A percentile compares a stretch with the other conserved stretches of the same genome.
These are phyloP conservation scores for Equus przewalskii DNA, from an alignment of 2,113 vertebrate genomes.

Conservation along the genomic window DNA sequence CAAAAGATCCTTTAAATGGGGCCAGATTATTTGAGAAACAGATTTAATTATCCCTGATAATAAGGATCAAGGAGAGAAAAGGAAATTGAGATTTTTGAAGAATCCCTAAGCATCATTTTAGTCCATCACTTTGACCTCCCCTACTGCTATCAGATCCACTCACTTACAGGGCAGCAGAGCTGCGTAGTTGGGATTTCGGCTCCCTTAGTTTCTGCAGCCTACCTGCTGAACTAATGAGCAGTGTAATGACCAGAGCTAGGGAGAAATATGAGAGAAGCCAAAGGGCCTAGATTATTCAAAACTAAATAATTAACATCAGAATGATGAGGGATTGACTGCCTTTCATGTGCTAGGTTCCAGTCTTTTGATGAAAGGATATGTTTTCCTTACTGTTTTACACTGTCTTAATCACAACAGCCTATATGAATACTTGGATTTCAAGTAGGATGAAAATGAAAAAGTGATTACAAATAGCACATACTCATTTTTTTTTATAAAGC, in stretches of 20 bases:
- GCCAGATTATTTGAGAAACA: constrained; percentile 61
- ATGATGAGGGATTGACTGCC: constrained; percentile 5
- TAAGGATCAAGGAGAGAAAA: constrained; percentile 6
- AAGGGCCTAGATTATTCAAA: constrained; percentile 38
- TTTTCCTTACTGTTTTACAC: constrained; percentile 17
- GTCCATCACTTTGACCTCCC: neutral
- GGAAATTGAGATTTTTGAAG: constrained; percentile 48
- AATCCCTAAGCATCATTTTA: neutral
- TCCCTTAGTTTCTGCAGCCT: neutral
- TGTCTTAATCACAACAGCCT: neutral
- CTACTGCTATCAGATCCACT: neutral
- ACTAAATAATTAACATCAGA: constrained; percentile 26
- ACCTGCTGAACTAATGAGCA: neutral
- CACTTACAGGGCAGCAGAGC: neutral
- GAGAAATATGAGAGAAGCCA: neutral
- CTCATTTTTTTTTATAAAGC: constrained; percentile 36
- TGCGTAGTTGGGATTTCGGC: neutral
- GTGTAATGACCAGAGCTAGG: neutral
- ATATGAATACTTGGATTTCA: constrained; percentile 46
- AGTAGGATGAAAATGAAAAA: constrained; percentile 7
- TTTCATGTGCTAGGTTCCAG: constrained; percentile 2
- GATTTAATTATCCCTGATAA: constrained; percentile 35
- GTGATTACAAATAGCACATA: neutral
- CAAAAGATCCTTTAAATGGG: constrained; percentile 54
- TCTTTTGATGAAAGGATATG: constrained; percentile 32